Evolutionary conservation across 2,113 vertebrate species (phyloP).

Genomic region (Triplophysa rosa): DNA sequence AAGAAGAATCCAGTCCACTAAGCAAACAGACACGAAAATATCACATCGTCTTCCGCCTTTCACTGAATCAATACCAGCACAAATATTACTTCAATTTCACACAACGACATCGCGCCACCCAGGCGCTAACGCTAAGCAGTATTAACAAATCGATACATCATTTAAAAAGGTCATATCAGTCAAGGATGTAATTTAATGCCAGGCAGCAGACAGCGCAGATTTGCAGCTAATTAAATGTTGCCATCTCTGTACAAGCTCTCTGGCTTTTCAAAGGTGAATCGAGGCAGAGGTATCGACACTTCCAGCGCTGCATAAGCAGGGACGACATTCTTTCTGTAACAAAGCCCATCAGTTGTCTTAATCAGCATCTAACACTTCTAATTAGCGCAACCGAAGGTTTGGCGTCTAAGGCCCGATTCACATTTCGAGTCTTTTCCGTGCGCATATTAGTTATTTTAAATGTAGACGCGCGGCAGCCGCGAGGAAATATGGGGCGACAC

Average conservation of each 20-base stretch:
- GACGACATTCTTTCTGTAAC: conserved; percentile 10
- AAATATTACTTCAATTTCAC: conserved; percentile 36
- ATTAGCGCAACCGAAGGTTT: conserved; percentile 25
- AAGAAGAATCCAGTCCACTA: conserved; percentile 32
- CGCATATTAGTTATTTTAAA: too few relatives aligned
- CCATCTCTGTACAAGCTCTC: conserved; percentile 39
- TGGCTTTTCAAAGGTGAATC: conserved; percentile 41
- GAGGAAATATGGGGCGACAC: too few relatives aligned
- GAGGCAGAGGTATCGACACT: conserved; percentile 30
- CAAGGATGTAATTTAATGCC: conserved; percentile 45
- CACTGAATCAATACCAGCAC: conserved; percentile 48
- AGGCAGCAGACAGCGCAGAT: conserved; percentile 45
- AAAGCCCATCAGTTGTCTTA: conserved; percentile 34
- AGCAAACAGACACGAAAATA: conserved; percentile 51
- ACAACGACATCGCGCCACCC: conserved; percentile 4
- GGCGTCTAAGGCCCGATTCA: too few relatives aligned
- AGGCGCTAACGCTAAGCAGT: conserved; percentile 41
- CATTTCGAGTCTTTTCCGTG: too few relatives aligned
- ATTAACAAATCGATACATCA: conserved; percentile 59
- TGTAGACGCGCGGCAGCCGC: too few relatives aligned
- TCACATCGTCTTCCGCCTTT: conserved; percentile 38
- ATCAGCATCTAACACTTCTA: conserved; percentile 38
- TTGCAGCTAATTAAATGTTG: conserved; percentile 53
- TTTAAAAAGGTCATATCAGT: conserved; percentile 58
- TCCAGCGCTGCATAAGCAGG: conserved; percentile 12